Evolutionary conservation across 1,140 invertebrate species (phyloP), one percentile per base, ranked within the genome.

Genomic region (Trissolcus basalis): DNA sequence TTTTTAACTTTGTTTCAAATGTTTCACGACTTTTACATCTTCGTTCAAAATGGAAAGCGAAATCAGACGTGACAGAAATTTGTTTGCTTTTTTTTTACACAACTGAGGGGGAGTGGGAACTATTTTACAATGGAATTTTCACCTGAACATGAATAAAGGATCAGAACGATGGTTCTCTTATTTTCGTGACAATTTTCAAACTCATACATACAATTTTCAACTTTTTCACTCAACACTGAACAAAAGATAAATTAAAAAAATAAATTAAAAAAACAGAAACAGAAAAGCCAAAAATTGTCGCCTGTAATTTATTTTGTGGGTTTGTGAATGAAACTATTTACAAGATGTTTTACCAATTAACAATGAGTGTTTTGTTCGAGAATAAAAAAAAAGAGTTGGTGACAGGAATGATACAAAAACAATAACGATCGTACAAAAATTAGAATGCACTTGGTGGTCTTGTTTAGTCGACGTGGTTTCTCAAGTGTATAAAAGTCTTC

Each of bases 311-410:
- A 8, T 39, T 9, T 39, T 39, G 9, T 45, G 11, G 45, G 54
- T 71, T 27, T 19, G 47, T 64, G 36, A 67, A 56, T 56, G 60
- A 63, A 65, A 39, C 41, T 73, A 73, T 73, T 65, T 73, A 73
- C 70, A 73, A 12, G 16, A 55, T 35, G 39, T 64, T 54, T 48
- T 72, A 43, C 59, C 45, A 50, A 45, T 56, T n/a, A n/a, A 45
- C 16, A 10, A 15, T 48, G 39, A 61, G 50, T 32, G 35, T 15
- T 63, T 71, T 63, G 53, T 71, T 71, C 53, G 58, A 61, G 39
- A 50, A 45, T 44, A 32, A 45, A 14, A 70, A 55, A 70, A 61
- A 70, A 61, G 55, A 50, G 19, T 15, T 48, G 44, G 60, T 50
- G 45, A 0, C 15, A 12, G 39, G 44, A 56, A 71, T 50, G 36